These are phyloP conservation scores for Morus bassanus DNA, from an alignment of 2,797 vertebrate species.

Conservation along the genomic window DNA sequence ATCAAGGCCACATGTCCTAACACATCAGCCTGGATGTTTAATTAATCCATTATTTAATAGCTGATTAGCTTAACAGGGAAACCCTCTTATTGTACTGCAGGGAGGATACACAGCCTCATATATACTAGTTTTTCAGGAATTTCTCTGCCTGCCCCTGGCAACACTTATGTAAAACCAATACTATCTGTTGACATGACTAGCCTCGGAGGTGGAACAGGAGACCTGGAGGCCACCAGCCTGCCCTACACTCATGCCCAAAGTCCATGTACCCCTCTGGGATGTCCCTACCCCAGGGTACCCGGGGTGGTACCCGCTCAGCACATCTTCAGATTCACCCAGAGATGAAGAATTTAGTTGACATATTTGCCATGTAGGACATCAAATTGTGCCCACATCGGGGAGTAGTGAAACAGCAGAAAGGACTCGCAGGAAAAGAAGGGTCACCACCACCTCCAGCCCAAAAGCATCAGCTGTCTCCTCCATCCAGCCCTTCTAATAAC, in stretches of 20 bases:
- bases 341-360: background rate
- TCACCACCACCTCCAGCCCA: background rate
- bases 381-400: background rate
- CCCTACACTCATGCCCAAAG: background rate
- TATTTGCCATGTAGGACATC: background rate
- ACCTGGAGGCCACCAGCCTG: background rate
- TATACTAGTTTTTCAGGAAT: background rate
- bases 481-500: background rate
- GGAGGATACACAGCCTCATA: background rate
- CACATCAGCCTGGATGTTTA: background rate
- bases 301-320: background rate
- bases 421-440: background rate
- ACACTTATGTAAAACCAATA: rapidly evolving
- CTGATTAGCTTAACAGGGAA: background rate
- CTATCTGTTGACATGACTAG: background rate
- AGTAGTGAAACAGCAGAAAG: background rate
- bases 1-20: background rate
- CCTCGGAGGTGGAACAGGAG: background rate
- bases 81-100: background rate
- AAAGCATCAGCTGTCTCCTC: background rate
- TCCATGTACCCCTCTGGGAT: rapidly evolving
- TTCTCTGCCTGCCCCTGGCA: background rate
- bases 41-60: slow-evolving; percentile 45
- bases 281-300: background rate
- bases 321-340: background rate